Evolutionary conservation across 2,888 invertebrate species (phyloP).

Genomic region (Shargacucullia verbasci): DNA sequence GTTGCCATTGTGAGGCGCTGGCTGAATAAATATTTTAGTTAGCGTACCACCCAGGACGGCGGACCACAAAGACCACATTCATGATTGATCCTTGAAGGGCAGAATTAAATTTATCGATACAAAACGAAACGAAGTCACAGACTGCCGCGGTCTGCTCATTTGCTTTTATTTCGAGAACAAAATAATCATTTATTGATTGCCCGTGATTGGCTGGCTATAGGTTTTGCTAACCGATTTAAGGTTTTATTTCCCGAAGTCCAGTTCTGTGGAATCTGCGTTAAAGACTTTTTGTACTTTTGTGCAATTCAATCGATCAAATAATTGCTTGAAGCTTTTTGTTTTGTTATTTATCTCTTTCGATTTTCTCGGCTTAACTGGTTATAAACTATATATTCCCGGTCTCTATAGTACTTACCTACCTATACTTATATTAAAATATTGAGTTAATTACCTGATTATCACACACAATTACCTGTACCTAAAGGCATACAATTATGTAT

Average conservation of each 20-base stretch:
- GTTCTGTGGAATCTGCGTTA: no score
- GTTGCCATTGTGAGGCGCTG: conserved; percentile 82
- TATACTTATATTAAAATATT: no score
- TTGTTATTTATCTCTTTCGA: no score
- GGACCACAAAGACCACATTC: conserved; percentile 71
- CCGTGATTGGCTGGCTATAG: conserved; percentile 30
- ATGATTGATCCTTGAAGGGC: conserved; percentile 85
- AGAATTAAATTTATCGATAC: conserved; percentile 70
- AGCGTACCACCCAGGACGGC: conserved; percentile 84
- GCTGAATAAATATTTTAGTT: conserved; percentile 86
- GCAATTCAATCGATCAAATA: no score
- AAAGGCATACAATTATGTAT: no score
- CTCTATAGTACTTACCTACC: no score
- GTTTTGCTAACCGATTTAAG: conserved; percentile 15
- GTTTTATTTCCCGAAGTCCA: conserved; percentile 15
- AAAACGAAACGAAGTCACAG: conserved; percentile 31
- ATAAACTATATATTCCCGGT: no score
- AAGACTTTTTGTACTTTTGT: no score
- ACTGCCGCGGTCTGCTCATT: conserved; percentile 46
- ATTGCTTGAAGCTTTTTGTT: no score
- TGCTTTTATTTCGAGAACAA: conserved; percentile 50
- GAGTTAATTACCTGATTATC: no score
- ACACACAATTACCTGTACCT: no score
- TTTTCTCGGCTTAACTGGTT: no score
- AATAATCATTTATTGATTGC: conserved; percentile 58